Conservation (phyloP, 35 echinoderm and acorn worm genomes). For the Apostichopus japonicus region DNA sequence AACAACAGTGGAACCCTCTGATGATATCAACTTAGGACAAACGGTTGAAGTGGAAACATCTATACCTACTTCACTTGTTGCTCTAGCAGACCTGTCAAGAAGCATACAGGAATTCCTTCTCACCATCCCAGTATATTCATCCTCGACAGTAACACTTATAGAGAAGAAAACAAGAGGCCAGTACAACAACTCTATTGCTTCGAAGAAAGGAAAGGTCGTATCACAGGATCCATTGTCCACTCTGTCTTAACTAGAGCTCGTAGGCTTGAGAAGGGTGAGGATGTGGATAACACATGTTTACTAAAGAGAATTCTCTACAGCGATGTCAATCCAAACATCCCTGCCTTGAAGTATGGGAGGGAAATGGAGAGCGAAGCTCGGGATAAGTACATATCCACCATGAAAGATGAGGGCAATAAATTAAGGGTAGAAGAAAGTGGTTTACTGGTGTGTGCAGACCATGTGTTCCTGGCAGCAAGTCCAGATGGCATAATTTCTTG, state of each 20-base stretch:
- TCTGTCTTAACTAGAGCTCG: constrained; percentile 18
- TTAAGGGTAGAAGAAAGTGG: constrained; percentile 15
- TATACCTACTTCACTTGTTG: not conserved
- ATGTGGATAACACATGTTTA: not conserved
- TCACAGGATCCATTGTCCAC: constrained; percentile 55
- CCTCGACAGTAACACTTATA: not conserved
- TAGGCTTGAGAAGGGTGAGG: not conserved
- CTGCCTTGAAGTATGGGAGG: constrained; percentile 44
- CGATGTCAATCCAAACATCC: not conserved
- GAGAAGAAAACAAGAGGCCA: constrained; percentile 53
- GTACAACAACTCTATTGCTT: constrained; percentile 51
- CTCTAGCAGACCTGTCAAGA: not conserved
- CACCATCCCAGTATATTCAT: not conserved
- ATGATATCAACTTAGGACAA: not conserved
- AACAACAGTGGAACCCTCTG: not conserved
- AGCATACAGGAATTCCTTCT: too few species aligned
- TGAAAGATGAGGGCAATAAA: not conserved
- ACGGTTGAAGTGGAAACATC: not conserved
- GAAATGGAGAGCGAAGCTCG: constrained; percentile 33
- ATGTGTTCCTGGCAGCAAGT: constrained; percentile 31
- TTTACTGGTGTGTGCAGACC: not conserved
- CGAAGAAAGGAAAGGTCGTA: constrained; percentile 51
- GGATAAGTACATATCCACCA: not conserved
- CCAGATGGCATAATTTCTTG: constrained; percentile 57
- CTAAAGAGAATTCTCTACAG: not conserved